These are phyloP conservation scores for Entomobrya proxima DNA, from an alignment of 2,888 invertebrate genomes.

Conservation along the genomic window DNA sequence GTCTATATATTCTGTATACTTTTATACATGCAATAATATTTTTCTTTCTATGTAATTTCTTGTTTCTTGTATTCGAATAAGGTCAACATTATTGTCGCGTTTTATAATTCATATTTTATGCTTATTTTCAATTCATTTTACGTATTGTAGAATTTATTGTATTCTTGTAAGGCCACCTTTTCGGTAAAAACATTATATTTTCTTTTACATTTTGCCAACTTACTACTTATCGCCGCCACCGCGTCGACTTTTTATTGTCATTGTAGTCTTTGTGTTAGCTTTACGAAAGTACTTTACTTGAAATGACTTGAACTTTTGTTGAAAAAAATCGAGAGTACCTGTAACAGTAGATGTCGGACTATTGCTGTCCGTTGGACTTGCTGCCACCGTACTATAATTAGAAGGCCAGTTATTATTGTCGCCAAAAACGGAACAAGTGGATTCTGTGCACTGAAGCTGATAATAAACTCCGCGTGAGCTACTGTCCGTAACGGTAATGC, in stretches of 20 bases:
- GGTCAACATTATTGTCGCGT: neutral
- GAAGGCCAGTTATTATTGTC: conserved; percentile 55
- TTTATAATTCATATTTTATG: neutral
- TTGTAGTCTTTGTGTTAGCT: neutral
- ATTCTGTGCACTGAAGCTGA: conserved; percentile 30
- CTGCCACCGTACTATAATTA: conserved; percentile 26
- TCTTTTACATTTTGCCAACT: neutral
- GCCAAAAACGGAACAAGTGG: neutral
- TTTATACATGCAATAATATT: neutral
- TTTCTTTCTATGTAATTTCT: neutral
- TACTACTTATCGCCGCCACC: neutral
- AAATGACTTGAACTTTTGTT: conserved; percentile 36
- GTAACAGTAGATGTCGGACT: neutral
- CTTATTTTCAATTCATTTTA: neutral
- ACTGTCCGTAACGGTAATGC: conserved; percentile 52
- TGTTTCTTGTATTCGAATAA: neutral
- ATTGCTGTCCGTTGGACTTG: neutral
- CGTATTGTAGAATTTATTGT: conserved; percentile 1
- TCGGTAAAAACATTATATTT: neutral
- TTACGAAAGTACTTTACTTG: conserved; percentile 51
- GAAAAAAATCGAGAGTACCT: conserved; percentile 55
- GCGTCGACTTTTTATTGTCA: conserved; percentile 35
- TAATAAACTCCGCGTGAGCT: conserved; percentile 25
- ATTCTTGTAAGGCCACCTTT: conserved; percentile 18
- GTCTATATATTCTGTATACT: neutral